Evolutionary conservation across 2,113 vertebrate species (phyloP), one percentile per base, ranked within the genome.

Genomic region (Irena cyanogastra): DNA sequence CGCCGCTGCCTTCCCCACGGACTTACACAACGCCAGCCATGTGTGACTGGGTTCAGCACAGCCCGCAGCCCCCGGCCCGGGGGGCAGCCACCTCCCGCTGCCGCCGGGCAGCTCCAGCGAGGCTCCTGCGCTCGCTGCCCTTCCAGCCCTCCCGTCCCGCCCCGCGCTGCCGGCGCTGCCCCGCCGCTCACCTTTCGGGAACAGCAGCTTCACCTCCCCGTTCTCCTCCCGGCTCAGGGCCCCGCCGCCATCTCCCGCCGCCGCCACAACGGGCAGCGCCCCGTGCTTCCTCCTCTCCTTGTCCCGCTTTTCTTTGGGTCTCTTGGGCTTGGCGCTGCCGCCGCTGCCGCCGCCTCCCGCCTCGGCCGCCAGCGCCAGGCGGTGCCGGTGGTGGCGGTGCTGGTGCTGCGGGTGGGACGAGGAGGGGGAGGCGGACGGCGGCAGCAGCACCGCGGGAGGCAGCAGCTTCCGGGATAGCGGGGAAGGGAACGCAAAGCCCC

Each of bases 231-330:
- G 98, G 87, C 93, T 98, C 81, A 83, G 63, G 59, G 35, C 90
- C 22, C 98, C 97, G 95, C 97, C 97, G 71, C 94, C 94, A 69
- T 94, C 97, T 61, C 88, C 89, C n/a, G 52, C 87, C 13, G 74
- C 68, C 26, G 76, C 95, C 90, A 64, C 96, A 95, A 54, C 96
- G 68, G 97, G 92, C 54, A 93, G 63, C 91, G 97, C 95, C 87
- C 97, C 97, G 83, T 98, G 98, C 95, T 98, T 97, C 95, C 97
- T 91, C 91, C 96, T 97, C 84, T 98, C 98, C 96, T 97, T 98
- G 54, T 99, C 98, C 47, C 98, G 97, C 93, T 98, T 99, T 19
- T 99, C 98, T 96, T 98, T 98, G 24, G 98, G 91, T 96, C 98
- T 98, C 95, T 98, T 99, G 70, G 97, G 91, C 97, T 98, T 98